phyloP scores from a whole-genome alignment of 2,888 invertebrate genomes.

The Watsonalla binaria region DNA sequence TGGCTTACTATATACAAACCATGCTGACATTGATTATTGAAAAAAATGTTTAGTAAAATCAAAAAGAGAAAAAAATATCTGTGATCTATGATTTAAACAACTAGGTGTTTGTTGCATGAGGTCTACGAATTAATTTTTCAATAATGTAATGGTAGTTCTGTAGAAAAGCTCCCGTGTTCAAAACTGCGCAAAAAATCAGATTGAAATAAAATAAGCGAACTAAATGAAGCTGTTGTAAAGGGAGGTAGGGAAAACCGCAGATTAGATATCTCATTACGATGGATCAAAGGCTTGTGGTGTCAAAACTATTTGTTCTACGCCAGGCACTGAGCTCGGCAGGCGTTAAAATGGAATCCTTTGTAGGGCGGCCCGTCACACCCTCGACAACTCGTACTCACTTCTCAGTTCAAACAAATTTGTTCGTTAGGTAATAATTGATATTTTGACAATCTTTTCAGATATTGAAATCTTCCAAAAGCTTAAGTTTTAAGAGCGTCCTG shows the following conservation, averaged over 20 bases:
- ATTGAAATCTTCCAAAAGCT: too few relatives aligned
- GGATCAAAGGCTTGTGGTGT: conserved; percentile 44
- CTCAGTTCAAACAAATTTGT: background rate
- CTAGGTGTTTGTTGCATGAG: too few relatives aligned
- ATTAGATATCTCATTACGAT: conserved; percentile 37
- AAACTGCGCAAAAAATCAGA: background rate
- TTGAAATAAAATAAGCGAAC: conserved; percentile 14
- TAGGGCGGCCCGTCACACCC: background rate
- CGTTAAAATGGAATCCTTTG: conserved; percentile 12
- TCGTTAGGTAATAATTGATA: background rate
- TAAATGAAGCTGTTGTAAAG: conserved; percentile 24
- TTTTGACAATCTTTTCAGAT: too few relatives aligned
- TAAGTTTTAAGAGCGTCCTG: too few relatives aligned
- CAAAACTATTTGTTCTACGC: conserved; percentile 36
- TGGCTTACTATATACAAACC: too few relatives aligned
- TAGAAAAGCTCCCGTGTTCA: background rate
- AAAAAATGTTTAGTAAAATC: too few relatives aligned
- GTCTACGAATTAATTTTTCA: background rate
- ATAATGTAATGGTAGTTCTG: background rate
- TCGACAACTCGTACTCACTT: background rate
- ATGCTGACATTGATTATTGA: too few relatives aligned
- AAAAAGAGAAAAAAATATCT: too few relatives aligned
- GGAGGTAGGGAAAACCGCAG: conserved; percentile 25
- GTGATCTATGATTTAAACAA: too few relatives aligned
- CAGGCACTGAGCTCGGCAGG: background rate